phyloP scores from a whole-genome alignment of 2,888 invertebrate species.

The Mesorhabditis spiculigera region DNA sequence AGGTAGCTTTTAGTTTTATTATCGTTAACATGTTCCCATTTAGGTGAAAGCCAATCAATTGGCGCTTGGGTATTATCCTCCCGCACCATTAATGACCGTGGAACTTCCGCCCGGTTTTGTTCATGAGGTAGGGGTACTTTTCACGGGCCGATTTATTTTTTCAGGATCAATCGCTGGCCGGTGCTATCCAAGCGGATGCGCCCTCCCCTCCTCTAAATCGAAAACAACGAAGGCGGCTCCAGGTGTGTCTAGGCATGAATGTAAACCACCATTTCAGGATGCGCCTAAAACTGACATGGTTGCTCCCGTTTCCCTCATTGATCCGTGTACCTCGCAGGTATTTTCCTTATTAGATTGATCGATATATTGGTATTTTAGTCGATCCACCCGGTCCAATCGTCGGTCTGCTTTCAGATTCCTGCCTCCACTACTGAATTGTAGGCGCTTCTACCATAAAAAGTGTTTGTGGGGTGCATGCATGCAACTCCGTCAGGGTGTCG shows the following conservation, averaged over 20 bases:
- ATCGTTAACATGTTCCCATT: neutral
- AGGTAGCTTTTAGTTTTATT: neutral
- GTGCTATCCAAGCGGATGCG: neutral
- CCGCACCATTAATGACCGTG: neutral
- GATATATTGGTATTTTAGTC: no score
- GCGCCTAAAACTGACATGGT: no score
- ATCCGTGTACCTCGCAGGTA: neutral
- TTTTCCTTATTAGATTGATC: neutral
- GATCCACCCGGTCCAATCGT: no score
- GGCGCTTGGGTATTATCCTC: neutral
- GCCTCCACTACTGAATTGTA: no score
- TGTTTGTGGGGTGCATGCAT: no score
- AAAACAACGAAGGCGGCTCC: conserved; percentile 26
- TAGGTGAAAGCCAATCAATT: neutral
- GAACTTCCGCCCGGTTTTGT: neutral
- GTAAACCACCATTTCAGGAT: no score
- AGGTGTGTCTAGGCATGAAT: conserved; percentile 5
- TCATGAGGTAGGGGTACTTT: no score
- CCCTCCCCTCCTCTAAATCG: conserved; percentile 24
- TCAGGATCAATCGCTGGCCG: no score
- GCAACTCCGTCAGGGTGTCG: no score
- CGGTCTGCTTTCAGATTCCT: no score
- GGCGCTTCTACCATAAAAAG: no score
- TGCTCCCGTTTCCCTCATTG: neutral
- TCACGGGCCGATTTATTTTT: no score